Percentiles rank a stretch among this genome's conserved stretches.
Evolutionary conservation across 2,113 vertebrate species (phyloP).

Genomic region (Athene cunicularia): DNA sequence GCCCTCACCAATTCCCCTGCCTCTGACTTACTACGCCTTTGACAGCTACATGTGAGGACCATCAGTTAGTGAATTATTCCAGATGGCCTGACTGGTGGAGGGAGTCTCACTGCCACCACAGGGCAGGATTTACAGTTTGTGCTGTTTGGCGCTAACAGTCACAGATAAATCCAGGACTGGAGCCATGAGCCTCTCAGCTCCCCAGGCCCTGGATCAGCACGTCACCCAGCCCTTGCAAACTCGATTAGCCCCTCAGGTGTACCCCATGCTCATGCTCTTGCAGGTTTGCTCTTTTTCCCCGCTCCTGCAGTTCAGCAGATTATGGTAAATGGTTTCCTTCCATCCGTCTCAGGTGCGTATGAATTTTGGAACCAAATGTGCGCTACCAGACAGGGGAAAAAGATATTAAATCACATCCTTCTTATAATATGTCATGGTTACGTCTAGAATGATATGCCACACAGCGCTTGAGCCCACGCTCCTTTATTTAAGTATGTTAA

Average conservation of each 20-base stretch:
- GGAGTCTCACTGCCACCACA: not conserved
- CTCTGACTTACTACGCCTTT: constrained; percentile 40
- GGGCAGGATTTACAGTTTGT: constrained; percentile 21
- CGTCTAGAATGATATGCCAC: not conserved
- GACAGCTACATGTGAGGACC: constrained; percentile 14
- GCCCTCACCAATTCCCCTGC: not conserved
- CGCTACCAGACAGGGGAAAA: not conserved
- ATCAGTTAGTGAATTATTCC: constrained; percentile 59
- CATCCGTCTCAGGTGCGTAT: not conserved
- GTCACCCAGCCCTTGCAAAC: not conserved
- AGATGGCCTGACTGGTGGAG: constrained; percentile 3
- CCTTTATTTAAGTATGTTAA: not conserved
- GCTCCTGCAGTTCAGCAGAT: not conserved
- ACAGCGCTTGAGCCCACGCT: not conserved
- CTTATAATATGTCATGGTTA: not conserved
- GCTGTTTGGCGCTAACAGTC: not conserved
- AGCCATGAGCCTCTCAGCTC: not conserved
- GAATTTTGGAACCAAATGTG: not conserved
- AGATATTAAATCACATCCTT: not conserved
- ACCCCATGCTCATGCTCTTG: not conserved
- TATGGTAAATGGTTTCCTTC: not conserved
- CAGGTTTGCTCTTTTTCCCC: not conserved
- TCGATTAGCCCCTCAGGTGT: not conserved
- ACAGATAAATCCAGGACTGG: not conserved
- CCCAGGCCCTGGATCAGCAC: not conserved